These are phyloP conservation scores for Cydia strobilella DNA, from an alignment of 1,140 invertebrate species.

Conservation along the genomic window DNA sequence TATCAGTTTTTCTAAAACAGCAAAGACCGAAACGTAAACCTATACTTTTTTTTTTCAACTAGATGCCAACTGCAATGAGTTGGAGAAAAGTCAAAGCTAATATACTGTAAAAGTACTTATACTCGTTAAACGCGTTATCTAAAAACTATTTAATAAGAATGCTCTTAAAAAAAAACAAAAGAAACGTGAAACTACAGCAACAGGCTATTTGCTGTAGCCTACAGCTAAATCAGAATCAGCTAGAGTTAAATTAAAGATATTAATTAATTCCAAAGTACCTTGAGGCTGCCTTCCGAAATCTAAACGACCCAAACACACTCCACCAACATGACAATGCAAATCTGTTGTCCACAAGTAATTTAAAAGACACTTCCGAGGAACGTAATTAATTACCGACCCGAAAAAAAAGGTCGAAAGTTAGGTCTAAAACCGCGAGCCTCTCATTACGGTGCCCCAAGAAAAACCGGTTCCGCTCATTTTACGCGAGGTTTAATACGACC, in stretches of 20 bases:
- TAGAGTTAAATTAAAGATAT: neutral
- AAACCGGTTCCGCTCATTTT: conserved; percentile 29
- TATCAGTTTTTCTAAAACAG: no score
- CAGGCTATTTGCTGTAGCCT: no score
- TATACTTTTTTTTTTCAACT: no score
- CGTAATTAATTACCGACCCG: conserved; percentile 27
- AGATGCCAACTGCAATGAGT: no score
- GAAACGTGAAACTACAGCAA: no score
- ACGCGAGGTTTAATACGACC: conserved; percentile 30
- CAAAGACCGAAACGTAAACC: no score
- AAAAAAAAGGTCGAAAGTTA: conserved; percentile 29
- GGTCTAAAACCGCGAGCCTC: conserved; percentile 24
- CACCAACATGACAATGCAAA: neutral
- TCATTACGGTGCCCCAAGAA: conserved; percentile 30
- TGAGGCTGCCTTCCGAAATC: neutral
- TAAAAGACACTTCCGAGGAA: conserved; percentile 19
- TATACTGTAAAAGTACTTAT: no score
- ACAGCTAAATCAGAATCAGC: neutral
- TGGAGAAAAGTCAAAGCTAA: no score
- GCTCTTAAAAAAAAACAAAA: no score
- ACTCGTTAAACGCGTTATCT: no score
- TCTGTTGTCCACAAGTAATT: conserved; percentile 29
- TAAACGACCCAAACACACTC: neutral
- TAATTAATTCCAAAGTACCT: neutral
- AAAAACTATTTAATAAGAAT: no score